These are phyloP conservation scores for Zeugodacus cucurbitae DNA, from an alignment of 1,140 invertebrate species.

Conservation along the genomic window DNA sequence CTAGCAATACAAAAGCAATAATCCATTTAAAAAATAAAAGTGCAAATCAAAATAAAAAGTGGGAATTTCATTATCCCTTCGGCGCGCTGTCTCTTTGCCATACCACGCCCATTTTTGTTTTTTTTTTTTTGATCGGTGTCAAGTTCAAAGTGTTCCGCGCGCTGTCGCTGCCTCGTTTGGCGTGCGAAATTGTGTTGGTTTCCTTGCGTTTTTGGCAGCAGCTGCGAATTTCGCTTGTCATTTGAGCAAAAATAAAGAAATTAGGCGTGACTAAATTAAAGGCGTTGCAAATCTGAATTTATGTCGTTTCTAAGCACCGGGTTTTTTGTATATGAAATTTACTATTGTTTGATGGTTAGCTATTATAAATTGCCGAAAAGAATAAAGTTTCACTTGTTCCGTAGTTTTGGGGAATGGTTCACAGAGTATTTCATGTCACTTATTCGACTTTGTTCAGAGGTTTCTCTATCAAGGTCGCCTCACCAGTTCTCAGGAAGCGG, in stretches of 20 bases:
- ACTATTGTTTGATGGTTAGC: no score
- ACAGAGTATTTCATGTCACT: no score
- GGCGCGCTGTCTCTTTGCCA: not conserved
- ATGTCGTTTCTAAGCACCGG: not conserved
- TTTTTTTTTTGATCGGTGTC: not conserved
- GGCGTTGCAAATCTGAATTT: not conserved
- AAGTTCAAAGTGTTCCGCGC: not conserved
- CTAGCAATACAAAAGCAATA: not conserved
- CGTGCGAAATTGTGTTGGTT: not conserved
- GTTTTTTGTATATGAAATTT: not conserved
- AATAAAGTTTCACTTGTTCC: no score
- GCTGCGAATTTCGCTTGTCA: not conserved
- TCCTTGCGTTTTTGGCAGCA: not conserved
- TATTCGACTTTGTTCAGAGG: no score
- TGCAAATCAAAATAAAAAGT: not conserved
- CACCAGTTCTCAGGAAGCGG: no score
- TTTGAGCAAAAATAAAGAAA: not conserved
- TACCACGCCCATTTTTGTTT: not conserved
- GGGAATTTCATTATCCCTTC: not conserved
- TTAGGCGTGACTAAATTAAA: constrained; percentile 18
- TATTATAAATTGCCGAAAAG: no score
- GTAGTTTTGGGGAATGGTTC: no score
- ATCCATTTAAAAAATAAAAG: not conserved
- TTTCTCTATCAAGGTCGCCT: no score
- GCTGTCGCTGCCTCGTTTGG: not conserved